Conservation (phyloP, 2,797 vertebrate species). For the Potorous gilbertii region DNA sequence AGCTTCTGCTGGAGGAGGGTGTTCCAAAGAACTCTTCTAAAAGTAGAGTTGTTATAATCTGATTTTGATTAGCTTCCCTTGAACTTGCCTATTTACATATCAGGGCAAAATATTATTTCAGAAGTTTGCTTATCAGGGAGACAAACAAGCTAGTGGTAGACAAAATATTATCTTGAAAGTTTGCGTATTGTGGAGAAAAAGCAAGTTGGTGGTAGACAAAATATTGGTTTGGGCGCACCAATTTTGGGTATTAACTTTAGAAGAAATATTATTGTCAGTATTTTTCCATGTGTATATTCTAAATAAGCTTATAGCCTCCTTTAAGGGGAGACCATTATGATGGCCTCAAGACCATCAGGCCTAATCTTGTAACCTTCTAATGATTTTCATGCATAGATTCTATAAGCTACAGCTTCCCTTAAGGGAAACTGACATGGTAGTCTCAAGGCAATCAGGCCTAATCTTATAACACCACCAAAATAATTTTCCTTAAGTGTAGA, state of each 20-base stretch:
- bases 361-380: not conserved
- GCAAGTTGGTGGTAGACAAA: not conserved
- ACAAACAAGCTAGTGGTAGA: not conserved
- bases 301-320: conserved; percentile 3
- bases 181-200: not conserved
- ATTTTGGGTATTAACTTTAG: not conserved
- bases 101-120: not conserved
- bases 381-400: not conserved
- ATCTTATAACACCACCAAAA: not conserved
- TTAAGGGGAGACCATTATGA: conserved; percentile 15
- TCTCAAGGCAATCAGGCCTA: not conserved
- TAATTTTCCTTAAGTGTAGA: not conserved
- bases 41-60: not conserved
- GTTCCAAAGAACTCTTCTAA: not conserved
- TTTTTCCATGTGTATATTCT: not conserved
- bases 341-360: not conserved
- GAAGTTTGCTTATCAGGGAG: not conserved
- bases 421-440: not conserved
- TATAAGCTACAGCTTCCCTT: not conserved
- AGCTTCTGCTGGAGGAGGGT: not conserved
- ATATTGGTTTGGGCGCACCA: not conserved
- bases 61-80: not conserved
- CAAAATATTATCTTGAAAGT: not conserved
- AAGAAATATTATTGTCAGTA: not conserved
- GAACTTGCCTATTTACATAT: not conserved